Evolutionary conservation across 1,140 invertebrate genomes (phyloP), one percentile per base, ranked within the genome.

Genomic region (Philotrypesis tridentata): DNA sequence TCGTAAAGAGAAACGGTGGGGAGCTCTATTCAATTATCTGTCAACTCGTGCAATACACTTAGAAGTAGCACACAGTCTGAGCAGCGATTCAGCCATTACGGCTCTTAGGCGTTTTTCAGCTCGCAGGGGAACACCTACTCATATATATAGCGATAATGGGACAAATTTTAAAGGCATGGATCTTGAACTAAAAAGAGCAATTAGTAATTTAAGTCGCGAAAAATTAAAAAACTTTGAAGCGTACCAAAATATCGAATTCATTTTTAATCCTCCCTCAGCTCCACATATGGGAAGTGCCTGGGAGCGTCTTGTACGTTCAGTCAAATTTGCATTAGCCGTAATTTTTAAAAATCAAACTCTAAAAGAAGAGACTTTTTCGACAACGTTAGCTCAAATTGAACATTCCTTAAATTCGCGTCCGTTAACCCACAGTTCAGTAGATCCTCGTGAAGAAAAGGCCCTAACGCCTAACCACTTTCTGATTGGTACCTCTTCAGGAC

Each of bases 131-230:
- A 17, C 37, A 2, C 70, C 70, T 23, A 17, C 8, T 0, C 37
- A 43, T 11, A 48, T 72, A 23, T 72, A 72, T 72, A 23, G 70
- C 1, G 70, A 72, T 23, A 72, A 72, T 23, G 21, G 70, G 0
- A 72, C 70, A 4, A 72, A 72, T 72, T 72, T 72, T 37, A 70
- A n/a, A 17, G 68, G 29, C 0, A 27, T 14, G 29, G n/a, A 37
- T n/a, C 4, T 14, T 17, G 70, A 72, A 48, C 17, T 72, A 17
- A 21, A 43, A 5, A n/a, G 25, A 12, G 70, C 21, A 12, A 25
- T 72, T 25, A 29, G 12, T 9, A 23, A 14, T 23, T 23, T 55
- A 48, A 31, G 48, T 8, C 2, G 21, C 2, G 23, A 23, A 3
- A 27, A 48, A 1, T 8, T 12, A 25, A 12, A n/a, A 23, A 1